A percentile compares a stretch with the other conserved stretches of the same genome.
Evolutionary conservation across 2,113 vertebrate genomes (phyloP).

Genomic region (Trachemys scripta): DNA sequence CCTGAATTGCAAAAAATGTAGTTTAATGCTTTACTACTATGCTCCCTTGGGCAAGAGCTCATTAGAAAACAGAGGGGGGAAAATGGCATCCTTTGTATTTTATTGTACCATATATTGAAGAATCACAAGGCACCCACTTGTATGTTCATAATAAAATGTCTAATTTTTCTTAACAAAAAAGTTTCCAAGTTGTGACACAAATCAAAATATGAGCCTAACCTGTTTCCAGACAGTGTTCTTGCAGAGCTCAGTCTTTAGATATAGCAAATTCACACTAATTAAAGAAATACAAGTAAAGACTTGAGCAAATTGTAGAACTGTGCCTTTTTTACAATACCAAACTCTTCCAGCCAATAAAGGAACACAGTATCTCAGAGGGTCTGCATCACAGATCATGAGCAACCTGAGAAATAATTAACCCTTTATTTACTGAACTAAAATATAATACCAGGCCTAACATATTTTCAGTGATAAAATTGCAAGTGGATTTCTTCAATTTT

Average conservation of each 20-base stretch:
- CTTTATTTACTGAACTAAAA: background rate
- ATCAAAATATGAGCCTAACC: background rate
- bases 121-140: fast-evolving
- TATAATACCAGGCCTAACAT: background rate
- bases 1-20: background rate
- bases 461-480: background rate
- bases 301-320: background rate
- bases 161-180: background rate
- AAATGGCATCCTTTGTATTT: background rate
- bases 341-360: background rate
- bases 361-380: background rate
- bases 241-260: background rate
- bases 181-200: background rate
- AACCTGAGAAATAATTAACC: background rate
- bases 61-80: background rate
- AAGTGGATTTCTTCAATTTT: background rate
- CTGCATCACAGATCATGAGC: background rate
- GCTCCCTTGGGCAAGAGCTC: background rate
- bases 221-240: background rate
- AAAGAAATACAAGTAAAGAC: background rate
- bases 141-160: background rate
- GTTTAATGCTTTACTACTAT: background rate
- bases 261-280: background rate
- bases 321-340: background rate
- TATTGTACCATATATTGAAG: background rate